These are phyloP conservation scores for Steinernema hermaphroditum DNA, from an alignment of 2,888 invertebrate species.

Conservation along the genomic window DNA sequence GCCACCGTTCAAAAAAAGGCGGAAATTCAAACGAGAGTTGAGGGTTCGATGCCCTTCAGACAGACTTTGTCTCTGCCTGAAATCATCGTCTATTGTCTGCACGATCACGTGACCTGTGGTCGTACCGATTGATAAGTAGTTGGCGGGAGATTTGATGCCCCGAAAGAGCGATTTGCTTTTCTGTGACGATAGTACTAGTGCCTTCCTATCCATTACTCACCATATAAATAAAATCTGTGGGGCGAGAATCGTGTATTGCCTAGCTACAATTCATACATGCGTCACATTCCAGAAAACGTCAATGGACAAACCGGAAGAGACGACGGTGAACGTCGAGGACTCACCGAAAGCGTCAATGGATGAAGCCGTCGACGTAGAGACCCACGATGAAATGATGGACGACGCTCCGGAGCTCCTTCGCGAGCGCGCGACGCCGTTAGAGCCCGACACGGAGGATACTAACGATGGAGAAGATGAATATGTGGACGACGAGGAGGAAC, in stretches of 20 bases:
- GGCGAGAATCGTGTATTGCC: too few relatives aligned
- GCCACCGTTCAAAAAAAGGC: constrained; percentile 8
- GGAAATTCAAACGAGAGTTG: constrained; percentile 21
- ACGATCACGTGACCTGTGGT: too few relatives aligned
- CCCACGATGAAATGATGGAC: constrained; percentile 1
- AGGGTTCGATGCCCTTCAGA: not conserved
- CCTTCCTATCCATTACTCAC: too few relatives aligned
- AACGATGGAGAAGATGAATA: not conserved
- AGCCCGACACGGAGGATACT: not conserved
- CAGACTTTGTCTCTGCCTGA: constrained; percentile 2
- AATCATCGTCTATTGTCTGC: not conserved
- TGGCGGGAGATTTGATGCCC: not conserved
- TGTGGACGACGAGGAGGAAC: constrained; percentile 30
- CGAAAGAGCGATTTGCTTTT: too few relatives aligned
- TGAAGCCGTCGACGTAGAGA: not conserved
- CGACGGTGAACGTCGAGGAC: constrained; percentile 1
- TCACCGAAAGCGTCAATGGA: not conserved
- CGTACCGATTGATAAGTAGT: not conserved
- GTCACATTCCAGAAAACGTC: not conserved
- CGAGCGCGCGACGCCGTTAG: not conserved
- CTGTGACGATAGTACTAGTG: too few relatives aligned
- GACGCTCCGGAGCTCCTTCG: constrained; percentile 11
- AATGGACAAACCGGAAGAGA: not conserved
- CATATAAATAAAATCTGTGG: too few relatives aligned
- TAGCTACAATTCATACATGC: too few relatives aligned